Percentiles rank a stretch among this genome's conserved stretches.
These are phyloP conservation scores for Apeltes quadracus DNA, from an alignment of 2,113 vertebrate species.

Conservation along the genomic window DNA sequence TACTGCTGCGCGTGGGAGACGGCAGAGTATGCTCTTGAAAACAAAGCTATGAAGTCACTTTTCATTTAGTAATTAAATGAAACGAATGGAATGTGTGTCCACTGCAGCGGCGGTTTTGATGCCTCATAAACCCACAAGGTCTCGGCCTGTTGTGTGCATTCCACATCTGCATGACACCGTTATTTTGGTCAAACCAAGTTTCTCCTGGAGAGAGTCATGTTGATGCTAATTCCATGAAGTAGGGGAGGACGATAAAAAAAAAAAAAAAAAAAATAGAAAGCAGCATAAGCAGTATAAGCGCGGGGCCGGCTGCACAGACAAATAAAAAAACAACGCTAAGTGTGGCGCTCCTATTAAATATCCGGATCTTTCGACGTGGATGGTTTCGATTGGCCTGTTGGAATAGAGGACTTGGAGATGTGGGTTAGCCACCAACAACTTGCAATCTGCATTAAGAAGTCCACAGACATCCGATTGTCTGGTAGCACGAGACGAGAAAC, in stretches of 20 bases:
- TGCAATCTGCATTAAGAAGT: not conserved
- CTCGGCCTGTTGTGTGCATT: not conserved
- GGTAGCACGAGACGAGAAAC: not conserved
- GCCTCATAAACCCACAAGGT: not conserved
- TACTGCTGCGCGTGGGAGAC: no score
- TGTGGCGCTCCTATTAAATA: not conserved
- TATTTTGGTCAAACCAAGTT: not conserved
- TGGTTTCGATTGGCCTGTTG: not conserved
- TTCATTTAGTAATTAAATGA: not conserved
- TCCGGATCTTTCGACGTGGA: not conserved
- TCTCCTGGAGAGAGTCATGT: no score
- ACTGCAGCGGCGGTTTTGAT: not conserved
- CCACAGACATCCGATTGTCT: not conserved
- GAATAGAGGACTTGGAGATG: not conserved
- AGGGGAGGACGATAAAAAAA: no score
- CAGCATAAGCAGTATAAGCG: no score
- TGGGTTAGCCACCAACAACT: not conserved
- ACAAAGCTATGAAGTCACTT: not conserved
- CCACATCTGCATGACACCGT: not conserved
- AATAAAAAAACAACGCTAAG: not conserved
- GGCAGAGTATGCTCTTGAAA: not conserved
- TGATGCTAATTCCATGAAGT: no score
- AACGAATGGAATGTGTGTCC: not conserved
- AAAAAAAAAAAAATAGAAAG: no score
- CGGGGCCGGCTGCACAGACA: no score